These are phyloP conservation scores for Cephalopterus ornatus DNA, from an alignment of 2,113 vertebrate genomes.

Conservation along the genomic window DNA sequence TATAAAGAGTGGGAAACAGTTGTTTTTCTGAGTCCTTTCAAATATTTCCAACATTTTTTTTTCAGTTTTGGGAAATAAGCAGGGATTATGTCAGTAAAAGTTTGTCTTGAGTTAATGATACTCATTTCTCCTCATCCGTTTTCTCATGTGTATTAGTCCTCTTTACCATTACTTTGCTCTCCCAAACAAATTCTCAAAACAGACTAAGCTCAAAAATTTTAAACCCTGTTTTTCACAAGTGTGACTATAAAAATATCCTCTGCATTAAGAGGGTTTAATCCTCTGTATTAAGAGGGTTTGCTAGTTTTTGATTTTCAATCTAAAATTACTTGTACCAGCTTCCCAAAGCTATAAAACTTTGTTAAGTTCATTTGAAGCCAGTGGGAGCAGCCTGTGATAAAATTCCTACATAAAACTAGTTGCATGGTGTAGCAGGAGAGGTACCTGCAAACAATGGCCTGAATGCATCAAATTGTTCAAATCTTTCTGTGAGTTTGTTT, in stretches of 20 bases:
- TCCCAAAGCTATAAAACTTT: not conserved
- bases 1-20: not conserved
- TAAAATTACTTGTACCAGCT: not conserved
- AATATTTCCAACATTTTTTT: not conserved
- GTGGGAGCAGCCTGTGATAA: not conserved
- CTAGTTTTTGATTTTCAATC: not conserved
- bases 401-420: not conserved
- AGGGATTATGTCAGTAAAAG: not conserved
- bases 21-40: not conserved
- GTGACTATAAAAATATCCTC: not conserved
- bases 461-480: not conserved
- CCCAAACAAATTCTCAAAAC: not conserved
- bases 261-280: not conserved
- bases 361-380: not conserved
- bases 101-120: not conserved
- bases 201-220: not conserved
- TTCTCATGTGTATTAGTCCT: not conserved
- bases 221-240: not conserved
- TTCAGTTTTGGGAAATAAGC: not conserved
- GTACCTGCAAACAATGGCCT: not conserved
- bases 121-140: not conserved
- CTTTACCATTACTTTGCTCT: not conserved
- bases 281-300: not conserved
- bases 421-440: not conserved
- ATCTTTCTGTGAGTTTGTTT: not conserved